Evolutionary conservation across 2,797 vertebrate genomes (phyloP), one percentile per base, ranked within the genome.

Genomic region (Melopsittacus undulatus): DNA sequence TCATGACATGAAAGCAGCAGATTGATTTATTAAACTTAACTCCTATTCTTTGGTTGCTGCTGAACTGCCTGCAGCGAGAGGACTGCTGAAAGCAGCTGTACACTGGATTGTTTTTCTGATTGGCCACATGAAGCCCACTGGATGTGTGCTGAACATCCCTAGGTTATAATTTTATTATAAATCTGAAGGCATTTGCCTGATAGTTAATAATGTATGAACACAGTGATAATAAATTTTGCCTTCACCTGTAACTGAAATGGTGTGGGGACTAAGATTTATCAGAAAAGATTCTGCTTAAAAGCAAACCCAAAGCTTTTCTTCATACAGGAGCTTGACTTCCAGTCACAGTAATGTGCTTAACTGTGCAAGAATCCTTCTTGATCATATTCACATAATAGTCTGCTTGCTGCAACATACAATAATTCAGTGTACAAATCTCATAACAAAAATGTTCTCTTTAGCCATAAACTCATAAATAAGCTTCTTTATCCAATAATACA

Each of bases 391-490:
- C 8, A 26, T 40, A 82, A 62, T 32, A 64, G 23, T 70, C 43
- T 89, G 38, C 57, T 88, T 92, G 64, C 61, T 72, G 73, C 36
- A 94, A 68, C 36, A 38, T 26, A 38, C 32, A 92, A 59, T 56
- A 89, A 73, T 74, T 17, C 24, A 24, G 68, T 59, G 8, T 68
- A 84, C 9, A 6, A 85, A 57, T 94, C 63, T 92, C 34, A 75
- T 62, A 76, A 80, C 38, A 92, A 52, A 73, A 77, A 29, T 69
- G 26, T 76, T 95, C 67, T 83, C 67, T 94, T 93, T 49, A 93
- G 59, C 52, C 54, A n/a, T 83, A 92, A 94, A 94, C 13, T 82
- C 42, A 74, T 89, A 92, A 96, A 95, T 69, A 88, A 82, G 10
- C 30, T 67, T 92, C 36, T 84, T 94, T 94, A 83, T 86, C 19